These are phyloP conservation scores for Oryzias dopingdopingensis DNA, from an alignment of 2,797 vertebrate genomes.

Conservation along the genomic window DNA sequence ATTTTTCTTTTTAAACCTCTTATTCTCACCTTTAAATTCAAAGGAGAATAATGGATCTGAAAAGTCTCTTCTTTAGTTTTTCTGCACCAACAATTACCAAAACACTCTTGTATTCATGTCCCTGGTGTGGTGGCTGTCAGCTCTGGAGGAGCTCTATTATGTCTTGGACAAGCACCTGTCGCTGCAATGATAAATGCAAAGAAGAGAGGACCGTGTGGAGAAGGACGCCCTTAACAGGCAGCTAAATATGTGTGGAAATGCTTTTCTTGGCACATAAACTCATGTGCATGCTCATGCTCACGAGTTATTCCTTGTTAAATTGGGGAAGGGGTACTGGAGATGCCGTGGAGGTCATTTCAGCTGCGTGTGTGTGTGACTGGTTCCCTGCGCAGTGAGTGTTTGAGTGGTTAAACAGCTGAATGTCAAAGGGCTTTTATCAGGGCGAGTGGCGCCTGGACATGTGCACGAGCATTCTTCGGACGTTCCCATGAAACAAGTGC, in stretches of 20 bases:
- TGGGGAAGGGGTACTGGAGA: slow-evolving; percentile 31
- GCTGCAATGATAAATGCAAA: slow-evolving; percentile 58
- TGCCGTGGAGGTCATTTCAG: slow-evolving; percentile 50
- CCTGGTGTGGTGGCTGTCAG: slow-evolving; percentile 52
- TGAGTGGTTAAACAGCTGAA: slow-evolving; percentile 74
- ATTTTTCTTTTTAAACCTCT: slow-evolving; percentile 37
- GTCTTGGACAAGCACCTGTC: slow-evolving; percentile 69
- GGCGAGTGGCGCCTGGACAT: slow-evolving; percentile 56
- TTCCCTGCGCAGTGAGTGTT: slow-evolving; percentile 66
- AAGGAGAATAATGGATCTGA: slow-evolving; percentile 23
- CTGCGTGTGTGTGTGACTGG: slow-evolving; percentile 45
- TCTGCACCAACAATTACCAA: slow-evolving; percentile 32
- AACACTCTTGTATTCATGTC: slow-evolving; percentile 44
- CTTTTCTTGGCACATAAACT: slow-evolving; percentile 30
- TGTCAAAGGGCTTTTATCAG: slow-evolving; percentile 75
- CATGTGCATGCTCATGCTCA: slow-evolving; percentile 26
- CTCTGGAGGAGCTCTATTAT: slow-evolving; percentile 69
- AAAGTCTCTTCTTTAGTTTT: slow-evolving; percentile 34
- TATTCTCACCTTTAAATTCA: slow-evolving; percentile 51
- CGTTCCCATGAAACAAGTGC: slow-evolving; percentile 35
- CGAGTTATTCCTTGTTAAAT: slow-evolving; percentile 53
- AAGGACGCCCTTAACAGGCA: slow-evolving; percentile 69
- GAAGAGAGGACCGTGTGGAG: slow-evolving; percentile 48
- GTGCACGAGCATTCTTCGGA: slow-evolving; percentile 33
- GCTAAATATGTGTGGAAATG: slow-evolving; percentile 40